phyloP scores from a whole-genome alignment of 1,140 invertebrate genomes.

The Drosophila navojoa region DNA sequence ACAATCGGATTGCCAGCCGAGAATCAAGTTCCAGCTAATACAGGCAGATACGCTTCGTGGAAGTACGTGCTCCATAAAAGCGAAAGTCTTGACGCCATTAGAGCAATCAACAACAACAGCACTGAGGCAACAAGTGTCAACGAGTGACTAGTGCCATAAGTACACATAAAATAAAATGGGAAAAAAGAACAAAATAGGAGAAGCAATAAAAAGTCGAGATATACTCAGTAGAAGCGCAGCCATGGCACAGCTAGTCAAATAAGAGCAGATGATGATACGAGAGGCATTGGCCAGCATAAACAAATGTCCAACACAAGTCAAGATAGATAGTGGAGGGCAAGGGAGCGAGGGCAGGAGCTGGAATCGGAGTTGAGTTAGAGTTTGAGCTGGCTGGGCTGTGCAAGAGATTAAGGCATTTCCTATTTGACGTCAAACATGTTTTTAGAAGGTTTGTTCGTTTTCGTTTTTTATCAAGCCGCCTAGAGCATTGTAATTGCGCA shows the following conservation, averaged over 20 bases:
- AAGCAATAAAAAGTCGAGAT: slow-evolving; percentile 35
- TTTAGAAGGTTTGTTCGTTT: slow-evolving; percentile 36
- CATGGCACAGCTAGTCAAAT: slow-evolving; percentile 53
- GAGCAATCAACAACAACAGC: slow-evolving; percentile 51
- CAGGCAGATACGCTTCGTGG: slow-evolving; percentile 69
- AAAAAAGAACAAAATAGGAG: slow-evolving; percentile 24
- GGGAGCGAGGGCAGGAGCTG: slow-evolving; percentile 1
- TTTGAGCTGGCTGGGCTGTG: slow-evolving; percentile 17
- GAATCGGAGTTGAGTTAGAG: not conserved
- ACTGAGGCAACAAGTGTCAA: slow-evolving; percentile 71
- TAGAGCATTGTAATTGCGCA: slow-evolving; percentile 74
- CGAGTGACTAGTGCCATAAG: slow-evolving; percentile 76
- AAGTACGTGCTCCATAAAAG: slow-evolving; percentile 72
- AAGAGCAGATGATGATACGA: slow-evolving; percentile 14
- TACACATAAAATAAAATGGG: slow-evolving; percentile 53
- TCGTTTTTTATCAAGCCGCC: slow-evolving; percentile 43
- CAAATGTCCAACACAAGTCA: slow-evolving; percentile 56
- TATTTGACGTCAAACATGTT: slow-evolving; percentile 77
- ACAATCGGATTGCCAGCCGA: slow-evolving; percentile 11
- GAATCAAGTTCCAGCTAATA: slow-evolving; percentile 60
- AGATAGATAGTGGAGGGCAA: slow-evolving; percentile 39
- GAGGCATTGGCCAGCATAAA: slow-evolving; percentile 47
- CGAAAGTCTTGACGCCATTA: slow-evolving; percentile 82
- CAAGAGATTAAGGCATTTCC: slow-evolving; percentile 77
- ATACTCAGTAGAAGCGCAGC: not conserved